Conservation (phyloP, 1,140 invertebrate genomes). For the Aphaenogaster floridana region DNA sequence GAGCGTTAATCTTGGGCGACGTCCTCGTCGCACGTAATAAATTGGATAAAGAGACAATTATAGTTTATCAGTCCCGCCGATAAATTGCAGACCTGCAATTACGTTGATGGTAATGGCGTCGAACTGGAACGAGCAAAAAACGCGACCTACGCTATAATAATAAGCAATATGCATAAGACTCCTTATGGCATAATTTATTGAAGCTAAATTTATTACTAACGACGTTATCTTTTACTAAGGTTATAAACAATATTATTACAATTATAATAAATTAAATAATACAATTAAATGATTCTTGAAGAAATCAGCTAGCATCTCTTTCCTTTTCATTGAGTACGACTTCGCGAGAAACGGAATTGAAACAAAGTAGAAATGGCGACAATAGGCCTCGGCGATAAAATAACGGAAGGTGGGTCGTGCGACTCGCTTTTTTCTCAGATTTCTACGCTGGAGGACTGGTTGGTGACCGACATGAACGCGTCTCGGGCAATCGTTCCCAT, state of each 20-base stretch:
- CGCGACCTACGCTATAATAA: conserved; percentile 19
- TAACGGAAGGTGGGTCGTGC: background rate
- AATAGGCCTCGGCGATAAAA: background rate
- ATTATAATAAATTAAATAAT: background rate
- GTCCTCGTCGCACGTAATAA: conserved; percentile 23
- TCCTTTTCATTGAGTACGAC: background rate
- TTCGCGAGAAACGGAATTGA: background rate
- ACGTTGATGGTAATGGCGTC: conserved; percentile 33
- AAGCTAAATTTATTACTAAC: background rate
- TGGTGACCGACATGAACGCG: conserved; percentile 89
- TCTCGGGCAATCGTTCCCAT: conserved; percentile 86
- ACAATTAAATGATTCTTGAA: background rate
- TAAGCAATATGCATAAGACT: background rate
- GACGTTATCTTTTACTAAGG: background rate
- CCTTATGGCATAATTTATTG: background rate
- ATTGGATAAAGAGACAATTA: conserved; percentile 57
- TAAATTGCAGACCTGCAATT: conserved; percentile 50
- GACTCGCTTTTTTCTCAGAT: conserved; percentile 83
- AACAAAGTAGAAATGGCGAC: background rate
- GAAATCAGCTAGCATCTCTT: background rate
- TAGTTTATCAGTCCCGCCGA: conserved; percentile 33
- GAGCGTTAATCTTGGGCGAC: conserved; percentile 31
- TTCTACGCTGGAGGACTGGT: conserved; percentile 89
- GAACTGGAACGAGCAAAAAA: conserved; percentile 31
- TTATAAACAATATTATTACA: background rate